These are phyloP conservation scores for Torymus aiolomorphi DNA, from an alignment of 2,888 invertebrate species.

Conservation along the genomic window DNA sequence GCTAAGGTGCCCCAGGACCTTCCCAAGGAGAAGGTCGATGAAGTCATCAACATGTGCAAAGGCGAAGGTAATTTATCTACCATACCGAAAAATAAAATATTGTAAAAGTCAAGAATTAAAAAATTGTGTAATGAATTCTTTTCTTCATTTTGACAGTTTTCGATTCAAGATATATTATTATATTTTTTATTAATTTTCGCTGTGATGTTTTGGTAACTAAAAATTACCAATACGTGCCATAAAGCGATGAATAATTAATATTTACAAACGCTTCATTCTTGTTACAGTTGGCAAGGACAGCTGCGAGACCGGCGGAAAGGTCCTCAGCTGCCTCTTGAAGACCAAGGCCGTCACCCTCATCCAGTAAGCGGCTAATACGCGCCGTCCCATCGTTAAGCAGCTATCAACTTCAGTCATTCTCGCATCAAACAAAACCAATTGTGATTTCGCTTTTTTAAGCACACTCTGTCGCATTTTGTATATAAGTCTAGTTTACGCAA, in stretches of 20 bases:
- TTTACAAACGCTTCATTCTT: neutral
- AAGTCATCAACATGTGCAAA: slow-evolving; percentile 63
- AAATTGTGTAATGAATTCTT: too few species aligned
- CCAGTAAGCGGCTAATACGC: neutral
- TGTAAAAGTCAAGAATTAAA: too few species aligned
- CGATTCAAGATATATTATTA: too few species aligned
- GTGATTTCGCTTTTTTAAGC: slow-evolving; percentile 5
- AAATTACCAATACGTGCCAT: too few species aligned
- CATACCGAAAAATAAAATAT: too few species aligned
- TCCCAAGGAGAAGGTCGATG: slow-evolving; percentile 60
- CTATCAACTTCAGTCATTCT: neutral
- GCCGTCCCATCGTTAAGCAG: too few species aligned
- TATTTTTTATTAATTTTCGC: too few species aligned
- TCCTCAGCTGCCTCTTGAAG: slow-evolving; percentile 56
- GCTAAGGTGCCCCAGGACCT: slow-evolving; percentile 62
- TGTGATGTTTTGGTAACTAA: too few species aligned
- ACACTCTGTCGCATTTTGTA: slow-evolving; percentile 25
- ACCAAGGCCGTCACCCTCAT: slow-evolving; percentile 41
- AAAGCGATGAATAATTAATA: too few species aligned
- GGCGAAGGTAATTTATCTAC: slow-evolving; percentile 56
- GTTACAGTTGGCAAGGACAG: slow-evolving; percentile 51
- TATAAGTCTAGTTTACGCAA: slow-evolving; percentile 17
- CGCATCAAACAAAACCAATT: slow-evolving; percentile 10
- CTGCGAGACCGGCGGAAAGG: slow-evolving; percentile 58
- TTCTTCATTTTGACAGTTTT: too few species aligned